Evolutionary conservation across 2,888 invertebrate genomes (phyloP), one percentile per base, ranked within the genome.

Genomic region (Atrina japonica): DNA sequence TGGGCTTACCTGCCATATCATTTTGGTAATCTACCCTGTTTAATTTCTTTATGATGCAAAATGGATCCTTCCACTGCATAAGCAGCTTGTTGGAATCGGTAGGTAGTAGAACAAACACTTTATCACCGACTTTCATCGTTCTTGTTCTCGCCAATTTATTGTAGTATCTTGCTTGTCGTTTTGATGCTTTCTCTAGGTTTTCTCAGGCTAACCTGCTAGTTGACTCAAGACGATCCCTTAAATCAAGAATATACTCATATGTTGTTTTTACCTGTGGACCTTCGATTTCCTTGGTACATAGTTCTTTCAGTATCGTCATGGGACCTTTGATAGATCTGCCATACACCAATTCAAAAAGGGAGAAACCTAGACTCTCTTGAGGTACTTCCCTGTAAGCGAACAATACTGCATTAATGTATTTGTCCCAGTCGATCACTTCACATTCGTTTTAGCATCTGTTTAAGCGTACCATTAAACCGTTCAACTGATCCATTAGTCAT

Each of bases 311-410:
- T 9, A 78, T 75, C 2, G 50, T 43, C 70, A 78, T 74, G 18
- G 77, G 80, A 5, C 78, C 80, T 29, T 78, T 18, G n/a, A 80
- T 70, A 14, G 61, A 41, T 40, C 80, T 52, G 25, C 77, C 78
- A 61, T 77, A 78, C 16, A 78, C 41, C 29, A 76, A 49, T 41
- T 76, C 80, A 65, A 80, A 78, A 5, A 74, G 71, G 16, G 75
- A 67, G 50, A 78, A 78, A 0, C 75, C 73, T 50, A 56, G 35
- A 58, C 74, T 73, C 21, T 68, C 77, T 49, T 77, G 75, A 30
- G 77, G 75, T n/a, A 63, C 73, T 35, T 77, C 67, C 9, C 76
- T 21, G 47, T 79, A 77, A n/a, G 78, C 78, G 69, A 80, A 80
- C 59, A 80, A 61, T 30, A 68, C 59, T 9, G 76, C 43, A n/a